Percentiles rank a stretch among this genome's conserved stretches.
phyloP scores from a whole-genome alignment of 2,888 invertebrate species.

The Cryptocheilus praepositus region DNA sequence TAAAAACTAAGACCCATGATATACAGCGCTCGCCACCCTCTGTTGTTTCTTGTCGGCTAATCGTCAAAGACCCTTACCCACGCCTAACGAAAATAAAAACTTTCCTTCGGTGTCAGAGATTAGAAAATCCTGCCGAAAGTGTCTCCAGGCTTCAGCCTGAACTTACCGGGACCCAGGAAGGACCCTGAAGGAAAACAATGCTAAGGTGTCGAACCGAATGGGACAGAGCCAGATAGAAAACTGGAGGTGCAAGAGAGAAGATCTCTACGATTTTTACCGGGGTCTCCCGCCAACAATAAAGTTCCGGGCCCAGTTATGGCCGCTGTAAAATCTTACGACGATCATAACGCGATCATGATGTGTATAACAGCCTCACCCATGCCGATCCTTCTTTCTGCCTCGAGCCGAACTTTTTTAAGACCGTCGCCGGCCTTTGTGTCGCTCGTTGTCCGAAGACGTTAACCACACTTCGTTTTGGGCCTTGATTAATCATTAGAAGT shows the following conservation, averaged over 20 bases:
- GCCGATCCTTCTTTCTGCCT: background rate
- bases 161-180: background rate
- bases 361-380: conserved; percentile 50
- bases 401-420: conserved; percentile 20
- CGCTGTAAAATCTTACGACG: conserved; percentile 68
- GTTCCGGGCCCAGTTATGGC: conserved; percentile 58
- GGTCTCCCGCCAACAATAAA: conserved; percentile 57
- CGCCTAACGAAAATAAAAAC: background rate
- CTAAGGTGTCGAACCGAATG: too few relatives aligned
- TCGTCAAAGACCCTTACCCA: too few relatives aligned
- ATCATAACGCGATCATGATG: conserved; percentile 69
- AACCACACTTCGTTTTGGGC: conserved; percentile 10
- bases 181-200: background rate
- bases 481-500: conserved; percentile 35
- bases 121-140: background rate
- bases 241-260: conserved; percentile 1
- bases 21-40: too few relatives aligned
- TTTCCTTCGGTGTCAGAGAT: background rate
- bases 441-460: conserved; percentile 20
- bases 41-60: too few relatives aligned
- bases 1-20: too few relatives aligned
- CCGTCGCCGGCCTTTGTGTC: conserved; percentile 16
- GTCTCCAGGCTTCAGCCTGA: background rate
- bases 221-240: too few relatives aligned
- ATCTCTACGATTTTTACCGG: too few relatives aligned